Conservation (phyloP, 2,888 invertebrate species). For the Hanleya hanleyi region DNA sequence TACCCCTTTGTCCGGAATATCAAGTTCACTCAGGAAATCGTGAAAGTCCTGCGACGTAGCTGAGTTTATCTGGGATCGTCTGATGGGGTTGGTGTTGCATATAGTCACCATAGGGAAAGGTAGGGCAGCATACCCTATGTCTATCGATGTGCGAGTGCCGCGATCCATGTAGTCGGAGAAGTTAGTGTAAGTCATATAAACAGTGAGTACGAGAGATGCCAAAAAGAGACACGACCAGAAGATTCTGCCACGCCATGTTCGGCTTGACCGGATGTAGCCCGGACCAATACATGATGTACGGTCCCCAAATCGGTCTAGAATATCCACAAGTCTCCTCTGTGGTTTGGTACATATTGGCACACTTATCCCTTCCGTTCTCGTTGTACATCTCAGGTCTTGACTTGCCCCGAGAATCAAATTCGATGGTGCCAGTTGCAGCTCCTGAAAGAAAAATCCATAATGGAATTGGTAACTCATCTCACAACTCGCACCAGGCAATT, state of each 20-base stretch:
- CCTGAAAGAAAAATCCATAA: too few species aligned
- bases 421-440: too few species aligned
- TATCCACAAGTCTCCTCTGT: background rate
- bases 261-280: slow-evolving; percentile 19
- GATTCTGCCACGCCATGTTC: slow-evolving; percentile 19
- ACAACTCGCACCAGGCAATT: too few species aligned
- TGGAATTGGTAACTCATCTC: too few species aligned
- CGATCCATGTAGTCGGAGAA: slow-evolving; percentile 18
- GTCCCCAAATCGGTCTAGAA: slow-evolving; percentile 18
- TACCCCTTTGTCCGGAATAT: too few species aligned
- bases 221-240: slow-evolving; percentile 30
- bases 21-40: background rate
- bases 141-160: slow-evolving; percentile 20
- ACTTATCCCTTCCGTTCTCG: too few species aligned
- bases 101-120: slow-evolving; percentile 35
- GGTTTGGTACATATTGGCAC: too few species aligned
- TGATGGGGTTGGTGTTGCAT: slow-evolving; percentile 39
- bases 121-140: slow-evolving; percentile 23
- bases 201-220: slow-evolving; percentile 14
- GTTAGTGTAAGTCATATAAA: slow-evolving; percentile 22
- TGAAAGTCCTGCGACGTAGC: background rate
- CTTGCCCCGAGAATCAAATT: too few species aligned
- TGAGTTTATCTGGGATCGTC: background rate
- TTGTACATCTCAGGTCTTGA: too few species aligned
- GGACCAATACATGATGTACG: slow-evolving; percentile 35